phyloP scores from a whole-genome alignment of 2,888 invertebrate genomes.

The Drosophila yooni region DNA sequence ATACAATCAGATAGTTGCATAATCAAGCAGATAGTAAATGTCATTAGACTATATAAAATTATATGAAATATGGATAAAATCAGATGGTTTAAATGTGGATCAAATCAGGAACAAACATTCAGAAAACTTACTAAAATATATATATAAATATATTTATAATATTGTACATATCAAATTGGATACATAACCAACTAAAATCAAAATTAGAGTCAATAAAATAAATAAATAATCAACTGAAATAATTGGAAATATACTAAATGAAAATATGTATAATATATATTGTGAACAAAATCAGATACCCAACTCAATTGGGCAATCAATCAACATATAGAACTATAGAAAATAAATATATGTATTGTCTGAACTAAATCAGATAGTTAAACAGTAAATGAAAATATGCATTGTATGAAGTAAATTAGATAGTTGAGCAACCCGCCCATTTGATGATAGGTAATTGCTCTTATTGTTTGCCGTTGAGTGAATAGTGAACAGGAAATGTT shows the following conservation, averaged over 20 bases:
- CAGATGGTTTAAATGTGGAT: neutral
- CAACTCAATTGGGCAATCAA: no score
- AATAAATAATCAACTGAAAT: neutral
- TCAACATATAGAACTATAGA: no score
- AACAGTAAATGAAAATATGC: neutral
- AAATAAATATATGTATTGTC: neutral
- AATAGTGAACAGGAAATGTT: constrained; percentile 30
- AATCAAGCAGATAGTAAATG: neutral
- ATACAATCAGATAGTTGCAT: neutral
- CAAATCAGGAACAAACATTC: neutral
- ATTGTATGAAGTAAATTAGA: neutral
- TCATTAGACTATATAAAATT: neutral
- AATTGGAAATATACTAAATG: neutral
- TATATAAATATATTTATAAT: neutral
- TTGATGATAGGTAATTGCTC: neutral
- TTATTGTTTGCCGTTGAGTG: neutral
- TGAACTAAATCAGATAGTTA: neutral
- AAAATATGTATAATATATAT: neutral
- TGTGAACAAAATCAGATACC: neutral
- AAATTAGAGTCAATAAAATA: neutral
- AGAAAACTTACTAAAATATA: neutral
- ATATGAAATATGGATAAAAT: neutral
- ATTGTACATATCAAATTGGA: neutral
- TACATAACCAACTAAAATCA: neutral
- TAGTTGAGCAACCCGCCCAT: neutral